A percentile compares a stretch with the other conserved stretches of the same genome.
Conservation (phyloP, 2,113 vertebrate species). For the Ammodytes marinus region DNA sequence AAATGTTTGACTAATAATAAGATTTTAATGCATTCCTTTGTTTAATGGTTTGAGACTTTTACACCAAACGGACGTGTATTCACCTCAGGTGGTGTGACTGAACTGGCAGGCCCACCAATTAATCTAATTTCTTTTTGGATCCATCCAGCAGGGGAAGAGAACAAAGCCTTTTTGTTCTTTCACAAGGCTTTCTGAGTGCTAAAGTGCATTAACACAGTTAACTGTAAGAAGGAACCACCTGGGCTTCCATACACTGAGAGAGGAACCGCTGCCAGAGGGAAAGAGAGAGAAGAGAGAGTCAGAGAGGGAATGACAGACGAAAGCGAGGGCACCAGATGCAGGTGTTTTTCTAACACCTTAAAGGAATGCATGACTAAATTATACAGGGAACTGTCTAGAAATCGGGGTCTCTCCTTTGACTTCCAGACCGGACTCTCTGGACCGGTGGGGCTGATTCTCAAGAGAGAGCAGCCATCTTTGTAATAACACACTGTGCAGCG, state of each 20-base stretch:
- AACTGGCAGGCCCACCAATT: slow-evolving; percentile 56
- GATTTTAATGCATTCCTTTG: slow-evolving; percentile 57
- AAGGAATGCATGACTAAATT: slow-evolving; percentile 71
- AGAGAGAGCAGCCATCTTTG: slow-evolving; percentile 55
- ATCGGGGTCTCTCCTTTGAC: slow-evolving; percentile 64
- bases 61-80: slow-evolving; percentile 67
- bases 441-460: slow-evolving; percentile 42
- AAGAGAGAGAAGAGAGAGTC: slow-evolving; percentile 36
- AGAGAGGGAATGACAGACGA: slow-evolving; percentile 38
- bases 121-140: slow-evolving; percentile 60
- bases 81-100: slow-evolving; percentile 58
- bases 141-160: slow-evolving; percentile 45
- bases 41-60: slow-evolving; percentile 52
- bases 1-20: slow-evolving; percentile 47
- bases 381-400: slow-evolving; percentile 54
- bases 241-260: slow-evolving; percentile 52
- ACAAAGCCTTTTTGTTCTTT: slow-evolving; percentile 60
- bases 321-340: slow-evolving; percentile 54
- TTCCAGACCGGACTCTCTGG: slow-evolving; percentile 46
- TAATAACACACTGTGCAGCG: slow-evolving; percentile 46
- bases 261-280: slow-evolving; percentile 27
- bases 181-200: slow-evolving; percentile 47
- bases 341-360: slow-evolving; percentile 74
- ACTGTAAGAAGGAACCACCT: slow-evolving; percentile 60
- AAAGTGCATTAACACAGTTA: slow-evolving; percentile 56